Conservation (phyloP, 2,113 vertebrate genomes). For the Alethe diademata region DNA sequence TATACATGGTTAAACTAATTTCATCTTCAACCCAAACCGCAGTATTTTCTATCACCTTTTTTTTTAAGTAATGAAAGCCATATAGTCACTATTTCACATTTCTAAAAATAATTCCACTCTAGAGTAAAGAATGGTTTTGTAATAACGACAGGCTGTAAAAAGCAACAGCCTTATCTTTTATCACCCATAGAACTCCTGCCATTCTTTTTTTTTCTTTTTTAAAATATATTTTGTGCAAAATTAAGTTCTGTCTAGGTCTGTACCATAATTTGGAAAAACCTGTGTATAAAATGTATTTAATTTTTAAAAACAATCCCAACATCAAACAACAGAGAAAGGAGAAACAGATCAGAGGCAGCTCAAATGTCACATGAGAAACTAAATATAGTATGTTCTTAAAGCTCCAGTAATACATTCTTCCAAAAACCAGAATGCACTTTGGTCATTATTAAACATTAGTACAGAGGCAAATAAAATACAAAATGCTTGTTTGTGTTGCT, state of each 20-base stretch:
- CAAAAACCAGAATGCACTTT: constrained; percentile 90
- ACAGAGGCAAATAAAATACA: constrained; percentile 75
- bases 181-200: constrained; percentile 67
- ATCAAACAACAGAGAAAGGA: constrained; percentile 73
- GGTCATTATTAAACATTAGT: constrained; percentile 83
- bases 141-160: constrained; percentile 43
- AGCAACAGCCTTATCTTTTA: constrained; percentile 58
- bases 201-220: constrained; percentile 67
- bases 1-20: constrained; percentile 56
- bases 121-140: constrained; percentile 49
- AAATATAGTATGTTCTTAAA: constrained; percentile 78
- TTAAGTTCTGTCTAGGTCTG: constrained; percentile 74
- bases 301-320: constrained; percentile 76
- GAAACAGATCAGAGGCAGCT: constrained; percentile 67
- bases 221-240: constrained; percentile 82
- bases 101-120: constrained; percentile 64
- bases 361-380: constrained; percentile 76
- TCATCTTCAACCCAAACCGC: constrained; percentile 16
- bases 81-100: constrained; percentile 41
- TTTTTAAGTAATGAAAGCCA: not conserved
- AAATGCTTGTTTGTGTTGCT: constrained; percentile 69
- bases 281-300: constrained; percentile 75
- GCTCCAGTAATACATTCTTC: constrained; percentile 84
- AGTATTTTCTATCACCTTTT: not conserved
- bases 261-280: constrained; percentile 75